These are phyloP conservation scores for Odontocolon sp. DNA, from an alignment of 2,888 invertebrate genomes.

Conservation along the genomic window DNA sequence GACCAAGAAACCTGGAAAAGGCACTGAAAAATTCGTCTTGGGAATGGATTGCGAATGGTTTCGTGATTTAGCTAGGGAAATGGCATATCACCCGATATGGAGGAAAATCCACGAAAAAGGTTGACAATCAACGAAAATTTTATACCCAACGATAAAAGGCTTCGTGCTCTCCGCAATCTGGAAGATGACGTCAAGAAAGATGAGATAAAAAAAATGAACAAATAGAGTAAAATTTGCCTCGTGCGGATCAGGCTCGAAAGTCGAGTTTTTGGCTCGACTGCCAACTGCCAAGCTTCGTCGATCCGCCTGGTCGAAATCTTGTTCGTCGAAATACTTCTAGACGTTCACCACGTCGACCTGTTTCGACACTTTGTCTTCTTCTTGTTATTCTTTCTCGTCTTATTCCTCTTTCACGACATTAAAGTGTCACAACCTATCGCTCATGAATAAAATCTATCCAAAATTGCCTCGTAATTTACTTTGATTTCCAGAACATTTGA, in stretches of 20 bases:
- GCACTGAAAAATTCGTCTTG: too few relatives aligned
- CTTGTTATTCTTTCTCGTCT: slow-evolving; percentile 30
- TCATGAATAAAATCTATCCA: slow-evolving; percentile 3
- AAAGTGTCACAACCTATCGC: not conserved
- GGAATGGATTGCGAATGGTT: too few relatives aligned
- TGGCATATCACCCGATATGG: too few relatives aligned
- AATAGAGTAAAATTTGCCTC: not conserved
- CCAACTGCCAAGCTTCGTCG: slow-evolving; percentile 29
- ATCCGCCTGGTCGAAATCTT: not conserved
- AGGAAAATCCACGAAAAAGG: not conserved
- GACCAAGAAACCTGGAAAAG: slow-evolving; percentile 29
- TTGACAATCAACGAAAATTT: not conserved
- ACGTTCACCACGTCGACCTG: not conserved
- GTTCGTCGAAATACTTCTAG: not conserved
- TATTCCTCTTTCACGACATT: not conserved
- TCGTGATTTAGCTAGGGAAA: too few relatives aligned
- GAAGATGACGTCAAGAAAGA: not conserved
- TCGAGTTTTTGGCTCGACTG: slow-evolving; percentile 24
- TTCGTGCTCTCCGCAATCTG: slow-evolving; percentile 16
- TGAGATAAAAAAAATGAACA: not conserved
- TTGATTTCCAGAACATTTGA: slow-evolving; percentile 2
- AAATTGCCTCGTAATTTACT: not conserved
- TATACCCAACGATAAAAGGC: not conserved
- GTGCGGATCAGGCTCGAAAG: slow-evolving; percentile 26
- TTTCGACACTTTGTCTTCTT: slow-evolving; percentile 33